Conservation (phyloP, 1,140 invertebrate genomes). For the Microplitis demolitor region DNA sequence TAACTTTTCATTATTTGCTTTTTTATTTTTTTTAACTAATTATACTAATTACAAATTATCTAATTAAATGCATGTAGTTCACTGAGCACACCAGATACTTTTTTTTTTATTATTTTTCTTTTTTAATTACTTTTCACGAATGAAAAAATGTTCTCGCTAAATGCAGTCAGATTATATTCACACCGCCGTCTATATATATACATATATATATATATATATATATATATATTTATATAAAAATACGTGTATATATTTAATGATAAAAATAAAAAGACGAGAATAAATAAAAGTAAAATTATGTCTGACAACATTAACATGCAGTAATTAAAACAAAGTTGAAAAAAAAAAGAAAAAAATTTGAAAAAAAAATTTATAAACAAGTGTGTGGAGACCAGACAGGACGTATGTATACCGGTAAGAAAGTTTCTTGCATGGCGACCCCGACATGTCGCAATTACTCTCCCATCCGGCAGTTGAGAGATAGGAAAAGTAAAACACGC, state of each 20-base stretch:
- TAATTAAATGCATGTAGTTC: too few relatives aligned
- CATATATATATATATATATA: too few relatives aligned
- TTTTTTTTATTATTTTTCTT: too few relatives aligned
- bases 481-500: conserved; percentile 11
- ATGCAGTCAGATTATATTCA: too few relatives aligned
- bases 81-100: too few relatives aligned
- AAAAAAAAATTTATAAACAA: neutral
- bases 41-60: too few relatives aligned
- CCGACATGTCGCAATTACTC: conserved; percentile 7
- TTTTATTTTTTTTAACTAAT: too few relatives aligned
- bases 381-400: neutral
- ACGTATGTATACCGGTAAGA: neutral
- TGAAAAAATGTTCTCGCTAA: too few relatives aligned
- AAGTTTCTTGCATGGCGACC: neutral
- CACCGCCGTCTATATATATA: too few relatives aligned
- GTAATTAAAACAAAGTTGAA: neutral
- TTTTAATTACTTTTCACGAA: too few relatives aligned
- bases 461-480: neutral
- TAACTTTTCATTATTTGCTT: too few relatives aligned
- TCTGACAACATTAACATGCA: neutral
- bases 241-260: neutral
- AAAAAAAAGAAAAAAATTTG: neutral
- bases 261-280: neutral
- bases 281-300: neutral
- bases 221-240: too few relatives aligned